These are phyloP conservation scores for Actinia equina DNA, from an alignment of 64 coral and sea anemone genomes.

Conservation along the genomic window DNA sequence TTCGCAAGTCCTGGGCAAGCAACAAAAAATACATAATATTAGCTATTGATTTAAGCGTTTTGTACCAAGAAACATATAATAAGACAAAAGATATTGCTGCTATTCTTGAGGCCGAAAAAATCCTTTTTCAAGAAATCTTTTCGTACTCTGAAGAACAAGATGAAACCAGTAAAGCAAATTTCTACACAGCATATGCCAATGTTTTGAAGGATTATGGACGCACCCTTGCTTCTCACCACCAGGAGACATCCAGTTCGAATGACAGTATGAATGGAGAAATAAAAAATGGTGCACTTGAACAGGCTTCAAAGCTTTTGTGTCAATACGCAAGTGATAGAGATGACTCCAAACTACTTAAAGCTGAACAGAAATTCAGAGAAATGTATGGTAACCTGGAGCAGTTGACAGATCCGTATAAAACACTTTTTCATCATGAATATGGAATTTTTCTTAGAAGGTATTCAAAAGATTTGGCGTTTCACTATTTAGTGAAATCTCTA, in stretches of 20 bases:
- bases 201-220: background rate
- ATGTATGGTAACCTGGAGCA: no score
- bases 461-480: no score
- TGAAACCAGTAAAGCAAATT: background rate
- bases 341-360: no score
- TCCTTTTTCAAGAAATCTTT: background rate
- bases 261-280: background rate
- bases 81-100: background rate
- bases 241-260: background rate
- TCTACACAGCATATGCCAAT: background rate
- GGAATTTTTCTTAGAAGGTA: no score
- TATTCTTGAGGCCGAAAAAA: background rate
- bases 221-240: background rate
- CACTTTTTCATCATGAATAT: no score
- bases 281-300: background rate
- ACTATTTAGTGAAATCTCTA: no score
- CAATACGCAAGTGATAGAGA: no score
- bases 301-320: no score
- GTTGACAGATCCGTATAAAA: no score
- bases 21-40: background rate
- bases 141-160: background rate
- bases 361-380: no score
- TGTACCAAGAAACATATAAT: background rate
- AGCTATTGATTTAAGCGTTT: background rate
- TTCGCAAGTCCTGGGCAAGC: background rate